These are phyloP conservation scores for Ischnus inquisitorius DNA, from an alignment of 2,888 invertebrate species.

Conservation along the genomic window DNA sequence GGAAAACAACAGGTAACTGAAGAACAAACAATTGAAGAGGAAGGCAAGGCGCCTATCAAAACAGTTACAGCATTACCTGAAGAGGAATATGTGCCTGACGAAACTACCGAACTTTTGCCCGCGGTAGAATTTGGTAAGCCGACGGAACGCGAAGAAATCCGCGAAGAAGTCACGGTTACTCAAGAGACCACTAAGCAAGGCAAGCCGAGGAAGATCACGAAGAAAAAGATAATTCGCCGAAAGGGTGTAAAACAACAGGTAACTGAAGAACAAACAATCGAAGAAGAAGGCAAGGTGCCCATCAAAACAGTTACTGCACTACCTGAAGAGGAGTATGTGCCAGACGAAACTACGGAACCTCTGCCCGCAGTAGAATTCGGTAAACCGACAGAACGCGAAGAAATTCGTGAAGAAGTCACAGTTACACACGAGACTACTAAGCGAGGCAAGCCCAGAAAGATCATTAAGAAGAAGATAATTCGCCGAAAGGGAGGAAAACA, in stretches of 20 bases:
- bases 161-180: constrained; percentile 77
- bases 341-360: constrained; percentile 47
- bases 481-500: constrained; percentile 83
- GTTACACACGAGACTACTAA: constrained; percentile 75
- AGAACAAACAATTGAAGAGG: constrained; percentile 84
- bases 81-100: constrained; percentile 70
- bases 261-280: constrained; percentile 85
- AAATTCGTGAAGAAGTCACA: constrained; percentile 70
- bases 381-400: constrained; percentile 73
- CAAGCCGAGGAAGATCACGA: constrained; percentile 83
- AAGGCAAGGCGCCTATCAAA: constrained; percentile 82
- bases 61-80: constrained; percentile 83
- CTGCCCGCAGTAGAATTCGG: constrained; percentile 46
- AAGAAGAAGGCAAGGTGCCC: constrained; percentile 85
- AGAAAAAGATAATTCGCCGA: constrained; percentile 76
- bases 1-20: constrained; percentile 84
- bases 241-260: constrained; percentile 85
- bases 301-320: constrained; percentile 80
- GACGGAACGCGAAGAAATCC: constrained; percentile 82
- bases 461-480: constrained; percentile 83
- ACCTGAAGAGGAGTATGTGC: constrained; percentile 73
- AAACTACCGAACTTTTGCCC: constrained; percentile 60
- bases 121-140: constrained; percentile 73
- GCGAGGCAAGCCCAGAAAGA: constrained; percentile 73
- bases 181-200: constrained; percentile 78